A percentile compares a stretch with the other conserved stretches of the same genome.
These are phyloP conservation scores for Stichodactyla helianthus DNA, from an alignment of 64 coral and sea anemone genomes.

Conservation along the genomic window DNA sequence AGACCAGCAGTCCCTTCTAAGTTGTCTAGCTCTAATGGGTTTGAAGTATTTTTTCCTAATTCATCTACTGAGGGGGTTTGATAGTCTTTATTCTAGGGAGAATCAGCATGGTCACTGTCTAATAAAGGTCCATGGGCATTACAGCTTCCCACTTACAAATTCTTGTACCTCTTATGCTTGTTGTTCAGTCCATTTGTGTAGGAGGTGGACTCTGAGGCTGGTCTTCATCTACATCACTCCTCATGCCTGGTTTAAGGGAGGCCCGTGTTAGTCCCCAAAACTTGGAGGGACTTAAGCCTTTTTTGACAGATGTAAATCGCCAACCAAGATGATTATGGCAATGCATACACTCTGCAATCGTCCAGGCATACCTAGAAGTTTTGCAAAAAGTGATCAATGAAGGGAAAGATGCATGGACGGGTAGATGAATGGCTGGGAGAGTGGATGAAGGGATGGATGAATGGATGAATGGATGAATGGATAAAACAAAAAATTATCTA, in stretches of 20 bases:
- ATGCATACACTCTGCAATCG: conserved; percentile 92
- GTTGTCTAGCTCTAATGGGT: too few species aligned
- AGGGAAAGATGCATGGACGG: background rate
- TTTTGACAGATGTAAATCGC: conserved; percentile 89
- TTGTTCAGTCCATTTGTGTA: background rate
- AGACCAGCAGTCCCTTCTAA: too few species aligned
- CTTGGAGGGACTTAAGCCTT: conserved; percentile 76
- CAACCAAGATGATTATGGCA: conserved; percentile 89
- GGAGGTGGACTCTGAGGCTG: background rate
- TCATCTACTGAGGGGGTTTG: too few species aligned
- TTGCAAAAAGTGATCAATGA: background rate
- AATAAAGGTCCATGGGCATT: too few species aligned
- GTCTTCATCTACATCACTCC: background rate
- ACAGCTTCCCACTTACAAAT: too few species aligned
- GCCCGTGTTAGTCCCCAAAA: conserved; percentile 96
- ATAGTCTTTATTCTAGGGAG: too few species aligned
- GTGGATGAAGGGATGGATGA: background rate
- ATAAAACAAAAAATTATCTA: background rate
- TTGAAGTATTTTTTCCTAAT: too few species aligned
- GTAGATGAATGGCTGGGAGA: background rate
- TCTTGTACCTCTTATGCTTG: background rate
- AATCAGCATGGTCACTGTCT: too few species aligned
- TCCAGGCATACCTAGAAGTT: conserved; percentile 91
- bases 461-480: background rate
- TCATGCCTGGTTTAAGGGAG: conserved; percentile 71